These are phyloP conservation scores for Tangara arthus DNA, from an alignment of 2,797 vertebrate species.

Conservation along the genomic window DNA sequence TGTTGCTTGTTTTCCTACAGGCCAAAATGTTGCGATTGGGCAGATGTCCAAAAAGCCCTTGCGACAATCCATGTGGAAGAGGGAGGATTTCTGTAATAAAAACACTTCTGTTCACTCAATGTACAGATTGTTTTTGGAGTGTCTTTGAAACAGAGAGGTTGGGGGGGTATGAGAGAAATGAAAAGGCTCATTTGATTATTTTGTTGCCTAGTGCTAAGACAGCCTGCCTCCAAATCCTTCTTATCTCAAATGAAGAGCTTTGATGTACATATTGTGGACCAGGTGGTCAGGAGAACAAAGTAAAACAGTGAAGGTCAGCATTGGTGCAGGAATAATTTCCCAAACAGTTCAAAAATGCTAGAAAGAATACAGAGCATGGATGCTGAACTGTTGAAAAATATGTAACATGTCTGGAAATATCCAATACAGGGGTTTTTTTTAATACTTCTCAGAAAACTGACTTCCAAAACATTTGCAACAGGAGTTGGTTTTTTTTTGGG, in stretches of 20 bases:
- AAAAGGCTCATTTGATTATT: slow-evolving; percentile 48
- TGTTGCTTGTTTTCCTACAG: slow-evolving; percentile 61
- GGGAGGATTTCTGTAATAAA: slow-evolving; percentile 57
- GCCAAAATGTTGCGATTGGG: slow-evolving; percentile 58
- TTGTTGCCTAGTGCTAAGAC: not conserved
- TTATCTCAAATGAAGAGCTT: slow-evolving; percentile 30
- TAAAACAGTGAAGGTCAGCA: not conserved
- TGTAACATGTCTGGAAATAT: not conserved
- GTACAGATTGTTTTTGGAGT: slow-evolving; percentile 53
- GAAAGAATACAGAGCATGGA: not conserved
- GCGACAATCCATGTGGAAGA: slow-evolving; percentile 41
- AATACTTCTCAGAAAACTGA: not conserved
- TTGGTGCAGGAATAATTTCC: not conserved
- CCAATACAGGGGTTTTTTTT: not conserved
- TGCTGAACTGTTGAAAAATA: not conserved
- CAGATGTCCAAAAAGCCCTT: slow-evolving; percentile 59
- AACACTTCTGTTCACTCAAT: slow-evolving; percentile 60
- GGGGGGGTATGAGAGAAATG: not conserved
- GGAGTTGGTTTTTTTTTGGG: not conserved
- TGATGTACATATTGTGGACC: slow-evolving; percentile 41
- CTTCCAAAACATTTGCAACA: slow-evolving; percentile 26
- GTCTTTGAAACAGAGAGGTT: slow-evolving; percentile 38
- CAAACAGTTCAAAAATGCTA: not conserved
- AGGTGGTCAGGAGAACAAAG: slow-evolving; percentile 47
- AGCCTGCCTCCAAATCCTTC: slow-evolving; percentile 26